A percentile compares a stretch with the other conserved stretches of the same genome.
Evolutionary conservation across 2,797 vertebrate genomes (phyloP).

Genomic region (Echiichthys vipera): DNA sequence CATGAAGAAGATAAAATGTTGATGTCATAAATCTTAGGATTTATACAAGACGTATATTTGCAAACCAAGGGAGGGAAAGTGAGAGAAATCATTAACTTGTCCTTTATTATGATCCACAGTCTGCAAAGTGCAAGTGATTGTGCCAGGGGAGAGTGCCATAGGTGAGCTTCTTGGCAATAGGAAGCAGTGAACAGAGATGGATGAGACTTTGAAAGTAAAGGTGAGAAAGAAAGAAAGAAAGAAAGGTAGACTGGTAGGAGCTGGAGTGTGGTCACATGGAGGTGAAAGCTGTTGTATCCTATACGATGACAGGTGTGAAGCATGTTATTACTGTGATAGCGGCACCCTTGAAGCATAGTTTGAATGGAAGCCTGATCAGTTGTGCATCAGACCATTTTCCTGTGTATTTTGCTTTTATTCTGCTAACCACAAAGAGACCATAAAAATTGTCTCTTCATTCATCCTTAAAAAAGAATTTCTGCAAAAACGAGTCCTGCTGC

Average conservation of each 20-base stretch:
- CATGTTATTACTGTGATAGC: conserved; percentile 45
- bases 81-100: conserved; percentile 68
- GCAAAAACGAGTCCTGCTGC: conserved; percentile 28
- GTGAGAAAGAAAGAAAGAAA: conserved; percentile 41
- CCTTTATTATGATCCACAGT: conserved; percentile 62
- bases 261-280: conserved; percentile 14
- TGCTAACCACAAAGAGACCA: conserved; percentile 21
- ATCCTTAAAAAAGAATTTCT: conserved; percentile 34
- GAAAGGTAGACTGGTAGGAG: conserved; percentile 14
- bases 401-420: background rate
- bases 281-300: conserved; percentile 28
- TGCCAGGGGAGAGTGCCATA: conserved; percentile 36
- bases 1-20: conserved; percentile 50
- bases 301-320: conserved; percentile 37
- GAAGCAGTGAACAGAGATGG: conserved; percentile 54
- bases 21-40: conserved; percentile 59
- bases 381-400: conserved; percentile 28
- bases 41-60: conserved; percentile 42
- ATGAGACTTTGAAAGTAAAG: conserved; percentile 54
- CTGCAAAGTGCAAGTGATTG: conserved; percentile 54
- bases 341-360: conserved; percentile 7
- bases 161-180: conserved; percentile 44
- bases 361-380: conserved; percentile 12
- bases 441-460: conserved; percentile 29
- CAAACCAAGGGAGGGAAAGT: conserved; percentile 36